phyloP scores from a whole-genome alignment of 2,888 invertebrate genomes.

The Rotaria magnacalcarata region DNA sequence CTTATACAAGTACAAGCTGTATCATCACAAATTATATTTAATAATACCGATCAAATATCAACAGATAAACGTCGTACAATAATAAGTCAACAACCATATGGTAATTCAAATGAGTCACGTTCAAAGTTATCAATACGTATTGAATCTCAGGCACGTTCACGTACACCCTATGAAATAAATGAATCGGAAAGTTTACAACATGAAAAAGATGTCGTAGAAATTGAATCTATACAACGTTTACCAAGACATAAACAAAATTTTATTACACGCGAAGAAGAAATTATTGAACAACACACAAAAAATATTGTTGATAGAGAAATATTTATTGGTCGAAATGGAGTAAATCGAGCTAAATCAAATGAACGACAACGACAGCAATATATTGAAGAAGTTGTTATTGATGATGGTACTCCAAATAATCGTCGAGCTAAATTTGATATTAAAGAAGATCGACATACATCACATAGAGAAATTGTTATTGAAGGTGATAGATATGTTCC shows the following conservation, averaged over 20 bases:
- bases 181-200: conserved; percentile 11
- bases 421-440: conserved; percentile 33
- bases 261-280: background rate
- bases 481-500: conserved; percentile 14
- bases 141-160: background rate
- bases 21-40: conserved; percentile 12
- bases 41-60: background rate
- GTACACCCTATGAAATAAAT: conserved; percentile 21
- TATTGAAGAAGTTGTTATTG: conserved; percentile 35
- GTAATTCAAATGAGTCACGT: background rate
- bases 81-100: conserved; percentile 14
- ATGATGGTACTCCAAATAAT: background rate
- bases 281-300: conserved; percentile 11
- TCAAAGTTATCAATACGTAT: conserved; percentile 24
- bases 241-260: background rate
- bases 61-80: background rate
- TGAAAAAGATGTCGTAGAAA: conserved; percentile 28
- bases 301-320: background rate
- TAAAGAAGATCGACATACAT: conserved; percentile 20
- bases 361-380: background rate
- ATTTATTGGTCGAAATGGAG: background rate
- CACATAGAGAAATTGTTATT: conserved; percentile 35
- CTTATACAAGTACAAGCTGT: conserved; percentile 41
- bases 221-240: conserved; percentile 18
- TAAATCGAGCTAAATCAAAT: background rate